Conservation (phyloP, 1,140 invertebrate genomes). For the Ruditapes philippinarum region DNA sequence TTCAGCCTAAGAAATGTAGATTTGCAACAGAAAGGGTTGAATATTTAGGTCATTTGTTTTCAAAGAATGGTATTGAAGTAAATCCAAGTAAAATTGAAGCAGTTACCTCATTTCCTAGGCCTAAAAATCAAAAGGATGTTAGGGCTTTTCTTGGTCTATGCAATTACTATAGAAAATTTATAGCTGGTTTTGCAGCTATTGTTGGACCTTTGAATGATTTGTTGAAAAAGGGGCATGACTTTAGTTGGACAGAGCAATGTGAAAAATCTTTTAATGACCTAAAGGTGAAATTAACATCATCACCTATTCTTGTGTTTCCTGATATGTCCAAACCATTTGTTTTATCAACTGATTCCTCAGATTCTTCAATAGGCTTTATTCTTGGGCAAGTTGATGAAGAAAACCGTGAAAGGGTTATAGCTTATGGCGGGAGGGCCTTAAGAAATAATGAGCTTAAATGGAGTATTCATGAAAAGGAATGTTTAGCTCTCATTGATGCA, state of each 20-base stretch:
- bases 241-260: slow-evolving; percentile 71
- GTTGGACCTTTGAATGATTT: slow-evolving; percentile 84
- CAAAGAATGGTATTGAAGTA: no score
- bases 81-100: no score
- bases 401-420: slow-evolving; percentile 61
- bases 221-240: slow-evolving; percentile 65
- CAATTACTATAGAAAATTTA: slow-evolving; percentile 84
- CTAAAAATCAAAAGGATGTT: slow-evolving; percentile 83
- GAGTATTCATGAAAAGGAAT: no score
- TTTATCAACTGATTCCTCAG: slow-evolving; percentile 71
- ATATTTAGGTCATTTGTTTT: no score
- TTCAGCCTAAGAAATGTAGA: slow-evolving; percentile 72
- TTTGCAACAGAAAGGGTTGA: no score
- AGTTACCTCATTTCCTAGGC: slow-evolving; percentile 67
- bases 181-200: slow-evolving; percentile 81
- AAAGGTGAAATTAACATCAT: slow-evolving; percentile 63
- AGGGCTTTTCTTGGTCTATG: slow-evolving; percentile 87
- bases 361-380: slow-evolving; percentile 57
- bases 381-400: slow-evolving; percentile 67
- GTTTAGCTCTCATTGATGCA: no score
- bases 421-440: slow-evolving; percentile 82
- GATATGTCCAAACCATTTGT: slow-evolving; percentile 68
- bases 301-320: slow-evolving; percentile 72
- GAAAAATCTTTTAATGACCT: slow-evolving; percentile 69
- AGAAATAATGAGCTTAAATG: no score